Conservation (phyloP, 2,888 invertebrate species). For the Drosophila kambysellisi region DNA sequence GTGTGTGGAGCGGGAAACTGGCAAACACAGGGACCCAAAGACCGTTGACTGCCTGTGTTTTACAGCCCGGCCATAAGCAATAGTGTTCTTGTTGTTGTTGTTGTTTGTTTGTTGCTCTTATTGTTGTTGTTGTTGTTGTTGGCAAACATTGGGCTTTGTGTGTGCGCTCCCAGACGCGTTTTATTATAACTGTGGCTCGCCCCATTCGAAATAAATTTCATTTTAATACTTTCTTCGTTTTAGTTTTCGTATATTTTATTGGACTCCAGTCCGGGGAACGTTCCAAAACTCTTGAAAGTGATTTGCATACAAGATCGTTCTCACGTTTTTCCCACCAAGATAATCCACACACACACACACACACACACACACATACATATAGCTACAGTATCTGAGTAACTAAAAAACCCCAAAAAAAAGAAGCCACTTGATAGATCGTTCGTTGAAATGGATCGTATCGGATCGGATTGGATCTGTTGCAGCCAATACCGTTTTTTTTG, state of each 20-base stretch:
- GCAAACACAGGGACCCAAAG: conserved; percentile 39
- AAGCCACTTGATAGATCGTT: conserved; percentile 68
- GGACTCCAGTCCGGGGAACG: conserved; percentile 24
- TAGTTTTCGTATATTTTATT: conserved; percentile 78
- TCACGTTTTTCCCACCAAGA: conserved; percentile 78
- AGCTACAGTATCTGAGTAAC: conserved; percentile 16
- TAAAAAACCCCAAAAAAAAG: conserved; percentile 4
- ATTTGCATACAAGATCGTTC: conserved; percentile 78
- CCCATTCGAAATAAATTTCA: conserved; percentile 76
- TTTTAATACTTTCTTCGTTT: conserved; percentile 81
- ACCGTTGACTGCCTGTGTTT: conserved; percentile 67
- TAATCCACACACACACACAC: conserved; percentile 55
- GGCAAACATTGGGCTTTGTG: conserved; percentile 78
- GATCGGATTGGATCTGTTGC: conserved; percentile 42
- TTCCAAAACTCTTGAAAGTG: conserved; percentile 61
- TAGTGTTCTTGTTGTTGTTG: conserved; percentile 39
- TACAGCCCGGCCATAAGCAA: conserved; percentile 61
- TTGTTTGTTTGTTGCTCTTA: conserved; percentile 42
- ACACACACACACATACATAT: conserved; percentile 14
- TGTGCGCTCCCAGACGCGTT: conserved; percentile 75
- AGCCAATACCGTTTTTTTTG: conserved; percentile 65
- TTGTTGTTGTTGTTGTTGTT: conserved; percentile 60
- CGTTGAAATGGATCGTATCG: conserved; percentile 29
- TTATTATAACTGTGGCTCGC: conserved; percentile 74
- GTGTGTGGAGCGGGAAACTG: conserved; percentile 26